A percentile compares a stretch with the other conserved stretches of the same genome.
These are phyloP conservation scores for Sialia sialis DNA, from an alignment of 2,113 vertebrate species.

Conservation along the genomic window DNA sequence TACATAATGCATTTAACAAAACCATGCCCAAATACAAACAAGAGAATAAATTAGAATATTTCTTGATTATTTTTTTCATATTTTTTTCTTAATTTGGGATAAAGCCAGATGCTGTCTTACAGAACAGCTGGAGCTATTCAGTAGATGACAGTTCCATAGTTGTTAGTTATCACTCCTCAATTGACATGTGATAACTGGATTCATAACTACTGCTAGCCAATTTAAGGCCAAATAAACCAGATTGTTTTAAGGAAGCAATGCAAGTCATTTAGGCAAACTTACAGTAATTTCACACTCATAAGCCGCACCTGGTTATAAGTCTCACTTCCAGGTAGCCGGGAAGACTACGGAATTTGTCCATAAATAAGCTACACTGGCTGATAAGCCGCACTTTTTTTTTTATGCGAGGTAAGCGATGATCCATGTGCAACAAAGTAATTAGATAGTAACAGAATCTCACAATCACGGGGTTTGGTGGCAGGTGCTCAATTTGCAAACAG, in stretches of 20 bases:
- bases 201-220: not conserved
- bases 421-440: no score
- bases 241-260: conserved; percentile 1
- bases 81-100: not conserved
- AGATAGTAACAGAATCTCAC: no score
- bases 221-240: conserved; percentile 39
- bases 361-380: no score
- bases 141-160: not conserved
- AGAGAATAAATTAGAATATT: not conserved
- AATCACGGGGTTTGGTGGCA: no score
- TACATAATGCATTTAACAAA: not conserved
- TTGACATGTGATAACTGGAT: conserved; percentile 28
- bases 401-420: no score
- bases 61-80: not conserved
- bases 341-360: no score
- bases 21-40: not conserved
- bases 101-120: not conserved
- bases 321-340: no score
- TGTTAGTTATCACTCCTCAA: conserved; percentile 23
- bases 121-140: conserved; percentile 43
- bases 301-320: no score
- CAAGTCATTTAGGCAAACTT: not conserved
- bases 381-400: no score
- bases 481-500: no score
- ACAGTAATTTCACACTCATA: no score